Percentiles rank a stretch among this genome's conserved stretches.
These are phyloP conservation scores for Melanotaenia trifasciata DNA, from an alignment of 2,797 vertebrate genomes.

Conservation along the genomic window DNA sequence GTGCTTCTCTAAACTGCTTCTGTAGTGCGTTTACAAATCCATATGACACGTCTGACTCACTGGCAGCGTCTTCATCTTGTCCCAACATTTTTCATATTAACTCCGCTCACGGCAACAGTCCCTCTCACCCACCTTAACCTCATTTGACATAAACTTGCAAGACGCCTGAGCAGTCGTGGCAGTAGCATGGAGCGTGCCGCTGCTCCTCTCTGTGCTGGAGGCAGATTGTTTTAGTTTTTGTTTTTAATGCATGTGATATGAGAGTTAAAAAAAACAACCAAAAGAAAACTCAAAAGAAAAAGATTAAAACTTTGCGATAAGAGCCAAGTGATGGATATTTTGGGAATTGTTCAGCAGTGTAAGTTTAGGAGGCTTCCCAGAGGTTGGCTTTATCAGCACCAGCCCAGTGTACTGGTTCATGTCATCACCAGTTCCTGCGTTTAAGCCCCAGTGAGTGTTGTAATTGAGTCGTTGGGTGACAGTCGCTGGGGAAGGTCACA, in stretches of 20 bases:
- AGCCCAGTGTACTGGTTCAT: conserved; percentile 30
- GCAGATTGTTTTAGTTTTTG: conserved; percentile 28
- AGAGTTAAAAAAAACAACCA: neutral
- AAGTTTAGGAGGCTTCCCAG: conserved; percentile 35
- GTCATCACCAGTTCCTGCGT: conserved; percentile 46
- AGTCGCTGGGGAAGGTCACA: conserved; percentile 35
- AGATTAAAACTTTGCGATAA: conserved; percentile 18
- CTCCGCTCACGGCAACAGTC: conserved; percentile 44
- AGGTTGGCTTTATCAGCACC: conserved; percentile 53
- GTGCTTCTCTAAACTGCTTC: conserved; percentile 67
- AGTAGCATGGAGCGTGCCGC: conserved; percentile 60
- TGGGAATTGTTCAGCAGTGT: conserved; percentile 15
- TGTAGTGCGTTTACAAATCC: conserved; percentile 53
- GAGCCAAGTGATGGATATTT: conserved; percentile 4
- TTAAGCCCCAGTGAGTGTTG: conserved; percentile 22
- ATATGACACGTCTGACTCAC: conserved; percentile 63
- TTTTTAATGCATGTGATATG: conserved; percentile 25
- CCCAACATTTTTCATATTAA: conserved; percentile 61
- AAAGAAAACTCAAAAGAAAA: conserved; percentile 5
- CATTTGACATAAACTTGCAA: conserved; percentile 43
- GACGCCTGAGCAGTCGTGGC: conserved; percentile 45
- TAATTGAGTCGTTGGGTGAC: conserved; percentile 20
- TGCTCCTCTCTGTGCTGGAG: conserved; percentile 52
- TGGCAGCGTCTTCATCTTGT: conserved; percentile 58
- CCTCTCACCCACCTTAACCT: conserved; percentile 24